Conservation (phyloP, 2,797 vertebrate genomes). For the Muraenolepis orangiensis region DNA sequence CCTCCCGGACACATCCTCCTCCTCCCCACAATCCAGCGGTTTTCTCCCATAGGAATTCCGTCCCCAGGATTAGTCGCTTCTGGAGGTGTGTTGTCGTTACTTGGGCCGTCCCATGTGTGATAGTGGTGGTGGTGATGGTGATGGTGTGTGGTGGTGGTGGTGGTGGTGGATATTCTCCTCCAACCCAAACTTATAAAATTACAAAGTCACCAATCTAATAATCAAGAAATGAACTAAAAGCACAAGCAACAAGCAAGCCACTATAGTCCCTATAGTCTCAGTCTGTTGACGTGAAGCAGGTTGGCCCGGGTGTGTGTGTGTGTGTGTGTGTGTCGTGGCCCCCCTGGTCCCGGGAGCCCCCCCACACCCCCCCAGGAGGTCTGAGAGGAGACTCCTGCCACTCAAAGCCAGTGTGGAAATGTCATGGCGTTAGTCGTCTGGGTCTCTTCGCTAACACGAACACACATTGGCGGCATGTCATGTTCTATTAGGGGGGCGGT, state of each 20-base stretch:
- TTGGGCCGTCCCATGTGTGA: background rate
- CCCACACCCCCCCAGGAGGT: no score
- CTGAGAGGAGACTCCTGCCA: conserved; percentile 24
- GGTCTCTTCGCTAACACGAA: background rate
- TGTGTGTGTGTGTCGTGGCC: no score
- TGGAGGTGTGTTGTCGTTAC: background rate
- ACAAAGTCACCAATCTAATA: no score
- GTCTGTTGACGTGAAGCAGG: conserved; percentile 25
- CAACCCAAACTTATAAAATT: no score
- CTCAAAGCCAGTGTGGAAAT: conserved; percentile 29
- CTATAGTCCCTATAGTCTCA: background rate
- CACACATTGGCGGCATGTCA: background rate
- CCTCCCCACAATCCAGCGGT: background rate
- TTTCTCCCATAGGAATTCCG: background rate
- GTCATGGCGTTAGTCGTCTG: conserved; percentile 17
- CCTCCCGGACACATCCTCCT: conserved; percentile 21
- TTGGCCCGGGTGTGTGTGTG: conserved; percentile 36
- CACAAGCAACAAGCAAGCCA: background rate
- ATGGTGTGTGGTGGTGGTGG: background rate
- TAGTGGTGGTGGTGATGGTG: background rate
- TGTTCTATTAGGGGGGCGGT: background rate
- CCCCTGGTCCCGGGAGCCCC: conserved; percentile 23
- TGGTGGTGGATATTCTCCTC: no score
- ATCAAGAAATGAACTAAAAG: no score
- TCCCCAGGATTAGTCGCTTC: background rate